Conservation (phyloP, 2,888 invertebrate genomes). For the Troides oblongomaculatus region DNA sequence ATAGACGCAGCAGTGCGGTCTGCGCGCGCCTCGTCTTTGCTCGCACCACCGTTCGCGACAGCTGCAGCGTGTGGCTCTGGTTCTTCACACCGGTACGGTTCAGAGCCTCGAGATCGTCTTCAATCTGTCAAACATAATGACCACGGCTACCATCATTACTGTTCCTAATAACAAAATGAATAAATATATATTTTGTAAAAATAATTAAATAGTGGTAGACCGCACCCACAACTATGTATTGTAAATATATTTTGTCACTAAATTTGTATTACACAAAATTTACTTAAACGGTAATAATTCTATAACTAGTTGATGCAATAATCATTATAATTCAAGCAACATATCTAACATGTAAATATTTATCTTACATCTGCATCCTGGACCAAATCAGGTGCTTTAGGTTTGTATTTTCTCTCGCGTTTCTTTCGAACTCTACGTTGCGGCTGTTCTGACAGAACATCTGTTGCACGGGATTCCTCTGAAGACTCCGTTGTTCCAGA, state of each 20-base stretch:
- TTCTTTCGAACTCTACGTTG: conserved; percentile 49
- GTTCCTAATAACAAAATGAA: too few relatives aligned
- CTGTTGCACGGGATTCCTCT: conserved; percentile 44
- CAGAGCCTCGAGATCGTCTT: conserved; percentile 93
- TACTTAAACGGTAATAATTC: neutral
- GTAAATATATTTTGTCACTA: too few relatives aligned
- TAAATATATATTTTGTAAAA: too few relatives aligned
- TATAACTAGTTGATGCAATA: neutral
- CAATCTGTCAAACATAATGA: conserved; percentile 76
- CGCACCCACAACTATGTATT: too few relatives aligned
- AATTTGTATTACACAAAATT: neutral
- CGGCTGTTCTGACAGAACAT: conserved; percentile 39
- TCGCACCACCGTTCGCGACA: conserved; percentile 95
- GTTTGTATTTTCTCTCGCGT: conserved; percentile 66
- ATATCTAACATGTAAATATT: neutral
- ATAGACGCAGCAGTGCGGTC: conserved; percentile 86
- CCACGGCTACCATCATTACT: too few relatives aligned
- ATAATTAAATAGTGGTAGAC: too few relatives aligned
- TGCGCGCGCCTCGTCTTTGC: conserved; percentile 91
- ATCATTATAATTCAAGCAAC: too few relatives aligned
- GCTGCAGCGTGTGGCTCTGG: conserved; percentile 91
- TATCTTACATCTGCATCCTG: conserved; percentile 72
- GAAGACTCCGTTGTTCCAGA: conserved; percentile 49
- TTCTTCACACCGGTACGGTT: conserved; percentile 90
- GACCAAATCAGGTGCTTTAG: conserved; percentile 61